A percentile compares a stretch with the other conserved stretches of the same genome.
These are phyloP conservation scores for Hypotaenidia philippensis DNA, from an alignment of 2,797 vertebrate species.

Conservation along the genomic window DNA sequence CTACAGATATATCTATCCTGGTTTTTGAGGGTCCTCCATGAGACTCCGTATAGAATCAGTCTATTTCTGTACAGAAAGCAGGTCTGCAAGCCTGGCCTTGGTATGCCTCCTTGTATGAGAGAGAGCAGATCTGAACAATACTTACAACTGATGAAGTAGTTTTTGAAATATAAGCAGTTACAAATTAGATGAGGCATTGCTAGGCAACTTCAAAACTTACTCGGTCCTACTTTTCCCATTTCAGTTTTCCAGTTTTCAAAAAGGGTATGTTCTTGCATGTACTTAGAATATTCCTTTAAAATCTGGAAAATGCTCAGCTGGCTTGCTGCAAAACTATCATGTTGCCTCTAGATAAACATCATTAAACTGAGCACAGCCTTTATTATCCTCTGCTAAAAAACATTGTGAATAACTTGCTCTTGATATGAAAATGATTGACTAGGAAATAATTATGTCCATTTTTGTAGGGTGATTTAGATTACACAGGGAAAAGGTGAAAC, in stretches of 20 bases:
- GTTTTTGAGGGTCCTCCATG: not conserved
- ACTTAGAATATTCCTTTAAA: not conserved
- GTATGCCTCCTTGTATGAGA: not conserved
- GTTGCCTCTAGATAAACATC: conserved; percentile 3
- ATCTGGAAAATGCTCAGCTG: conserved; percentile 13
- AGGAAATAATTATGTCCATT: not conserved
- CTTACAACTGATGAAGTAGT: not conserved
- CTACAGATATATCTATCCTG: not conserved
- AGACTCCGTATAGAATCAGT: not conserved
- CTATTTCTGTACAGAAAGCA: not conserved
- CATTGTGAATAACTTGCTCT: not conserved
- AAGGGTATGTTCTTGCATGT: not conserved
- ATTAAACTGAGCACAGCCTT: not conserved
- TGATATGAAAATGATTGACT: not conserved
- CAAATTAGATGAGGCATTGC: not conserved
- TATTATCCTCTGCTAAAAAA: not conserved
- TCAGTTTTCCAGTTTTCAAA: not conserved
- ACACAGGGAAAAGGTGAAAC: not conserved
- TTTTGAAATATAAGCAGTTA: not conserved
- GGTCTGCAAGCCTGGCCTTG: not conserved
- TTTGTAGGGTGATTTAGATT: not conserved
- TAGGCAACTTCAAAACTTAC: not conserved
- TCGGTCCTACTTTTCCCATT: not conserved
- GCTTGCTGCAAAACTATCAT: not conserved
- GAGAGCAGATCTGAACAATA: not conserved